Base-by-base conservation (phyloP, 2,888 invertebrate species). In the Eretmocerus hayati region DNA sequence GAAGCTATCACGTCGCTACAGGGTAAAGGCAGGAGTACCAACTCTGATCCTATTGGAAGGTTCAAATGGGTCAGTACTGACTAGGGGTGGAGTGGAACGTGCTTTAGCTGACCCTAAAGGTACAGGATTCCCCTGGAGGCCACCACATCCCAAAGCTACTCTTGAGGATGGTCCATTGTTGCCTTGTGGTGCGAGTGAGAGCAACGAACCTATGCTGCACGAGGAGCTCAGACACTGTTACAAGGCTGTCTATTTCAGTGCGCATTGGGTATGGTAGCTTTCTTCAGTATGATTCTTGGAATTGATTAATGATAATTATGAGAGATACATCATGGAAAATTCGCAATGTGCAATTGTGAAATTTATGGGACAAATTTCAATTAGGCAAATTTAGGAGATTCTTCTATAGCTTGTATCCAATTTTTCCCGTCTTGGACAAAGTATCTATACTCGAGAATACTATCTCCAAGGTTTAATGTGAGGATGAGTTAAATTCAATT, bases 211-310 rank as follows among this genome's bases (percentile, higher is more conserved):
- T 23, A 75, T 72, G 61, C 65, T 75, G 18, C 82, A 81, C 61
- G 77, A 77, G 18, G 79, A 82, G 52, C 67, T 84, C 18, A 78
- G 81, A 1, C 76, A 75, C 59, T 81, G 80, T 57, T 77, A 86
- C 45, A 81, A 83, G 62, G 89, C 87, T 33, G 81, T 90, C 61
- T 90, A 90, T 67, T 91, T 91, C 70, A 88, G 89, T 49, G 91
- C 91, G 18, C 85, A 90, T 69, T 91, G 91, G 91, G 90, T 90
- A 72, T 76, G 79, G 50, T 21, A 44, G 49, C 3, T 15, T 21
- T 8, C 9, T 38, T 31, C n/a, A n/a, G n/a, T n/a, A n/a, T n/a
- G n/a, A n/a, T n/a, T n/a, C n/a, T n/a, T n/a, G n/a, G n/a, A n/a
- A n/a, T n/a, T n/a, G n/a, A n/a, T n/a, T n/a, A n/a, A n/a, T n/a